Base-by-base conservation (phyloP, 23 tunicate species). In the Oikopleura vanhoeffeni region DNA sequence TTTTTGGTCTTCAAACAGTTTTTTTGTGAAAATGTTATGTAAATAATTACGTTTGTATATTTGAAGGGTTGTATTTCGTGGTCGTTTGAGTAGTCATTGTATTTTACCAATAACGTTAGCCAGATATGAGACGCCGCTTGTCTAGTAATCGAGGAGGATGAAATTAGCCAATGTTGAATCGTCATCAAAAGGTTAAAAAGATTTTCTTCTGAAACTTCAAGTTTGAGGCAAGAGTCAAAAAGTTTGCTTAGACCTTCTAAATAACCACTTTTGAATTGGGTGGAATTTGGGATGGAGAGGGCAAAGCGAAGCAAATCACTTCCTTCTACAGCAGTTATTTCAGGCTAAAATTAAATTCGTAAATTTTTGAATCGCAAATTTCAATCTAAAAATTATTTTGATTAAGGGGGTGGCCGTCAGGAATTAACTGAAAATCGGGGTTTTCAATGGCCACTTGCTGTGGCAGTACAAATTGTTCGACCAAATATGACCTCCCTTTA, bases 311-410 rank as follows among this genome's bases (percentile, higher is more conserved):
- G 38, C 2, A 71, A 30, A 71, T 71, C 79, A 13, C 27, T 32
- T 4, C 34, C 79, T 71, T 71, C 79, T 2, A 33, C 38, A 71
- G 79, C 79, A 18, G 27, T 18, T 13, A 71, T 30, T 13, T 33
- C 38, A 24, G 79, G 79, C 79, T 71, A 71, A 71, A 71, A 13
- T 30, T n/a, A n/a, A n/a, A n/a, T n/a, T n/a, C n/a, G n/a, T n/a
- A n/a, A n/a, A n/a, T n/a, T n/a, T n/a, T n/a, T n/a, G n/a, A n/a
- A n/a, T n/a, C n/a, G n/a, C n/a, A n/a, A n/a, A n/a, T n/a, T n/a
- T n/a, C n/a, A n/a, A n/a, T n/a, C n/a, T n/a, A n/a, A n/a, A n/a
- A n/a, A n/a, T n/a, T n/a, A n/a, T n/a, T n/a, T n/a, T n/a, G n/a
- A n/a, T n/a, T n/a, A n/a, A n/a, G n/a, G n/a, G n/a, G n/a, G n/a